Base-by-base conservation (phyloP, 2,888 invertebrate genomes). In the Monochamus alternatus region DNA sequence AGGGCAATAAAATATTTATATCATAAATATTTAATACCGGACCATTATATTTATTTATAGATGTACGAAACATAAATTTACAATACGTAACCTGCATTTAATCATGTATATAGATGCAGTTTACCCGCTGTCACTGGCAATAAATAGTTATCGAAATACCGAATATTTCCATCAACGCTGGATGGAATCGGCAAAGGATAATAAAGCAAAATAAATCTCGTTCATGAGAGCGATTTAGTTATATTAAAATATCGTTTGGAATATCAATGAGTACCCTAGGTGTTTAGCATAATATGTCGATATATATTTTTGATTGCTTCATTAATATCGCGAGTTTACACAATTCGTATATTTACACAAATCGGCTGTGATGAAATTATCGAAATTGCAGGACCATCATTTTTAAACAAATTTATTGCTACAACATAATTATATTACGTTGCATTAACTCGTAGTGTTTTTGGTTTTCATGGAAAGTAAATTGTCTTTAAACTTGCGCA, bases 1-100 rank as follows among this genome's bases (percentile, higher is more conserved):
- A 55, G n/a, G 55, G 55, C n/a, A 55, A 43, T 68, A 58, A 68
- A 58, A 68, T 68, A 68, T 68, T 58, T 59, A 68, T 43, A 58
- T 58, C 22, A 44, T 51, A 31, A 51, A 68, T 59, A 59, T 68
- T 5, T 68, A 43, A 68, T 32, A 38, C 58, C 32, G 8, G 22
- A 58, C 68, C 43, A 68, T 68, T 58, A 68, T 43, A 68, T 68
- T 68, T 59, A 68, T 59, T 44, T 58, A 68, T 68, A 44, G 58
- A 43, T 44, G 43, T 68, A 58, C 59, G 32, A 68, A 68, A 58
- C 44, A 68, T 59, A 31, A 68, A 68, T 68, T 68, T 43, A 22
- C n/a, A 38, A 68, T 58, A 65, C 51, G 51, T 65, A 65, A 65
- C 65, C 47, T 52, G 44, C 22, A 58, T 68, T 68, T 59, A 68